Conservation (phyloP, 2,888 invertebrate species). For the Orthosia gothica region DNA sequence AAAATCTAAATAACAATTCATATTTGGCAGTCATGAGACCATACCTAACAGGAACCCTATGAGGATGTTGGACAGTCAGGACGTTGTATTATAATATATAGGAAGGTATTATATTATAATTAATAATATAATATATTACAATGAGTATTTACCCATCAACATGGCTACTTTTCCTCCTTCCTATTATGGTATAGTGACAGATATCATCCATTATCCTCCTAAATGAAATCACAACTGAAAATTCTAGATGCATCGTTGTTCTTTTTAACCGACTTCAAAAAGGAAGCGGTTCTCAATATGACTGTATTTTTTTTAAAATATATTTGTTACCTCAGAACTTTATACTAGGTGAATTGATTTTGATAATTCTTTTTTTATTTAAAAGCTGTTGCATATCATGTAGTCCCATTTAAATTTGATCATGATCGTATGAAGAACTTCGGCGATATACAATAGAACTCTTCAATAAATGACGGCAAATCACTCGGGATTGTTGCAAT, state of each 20-base stretch:
- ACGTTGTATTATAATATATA: background rate
- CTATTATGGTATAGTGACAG: background rate
- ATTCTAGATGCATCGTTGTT: background rate
- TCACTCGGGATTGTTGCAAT: too few relatives aligned
- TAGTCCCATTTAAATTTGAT: too few relatives aligned
- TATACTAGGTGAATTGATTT: too few relatives aligned
- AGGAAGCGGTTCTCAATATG: too few relatives aligned
- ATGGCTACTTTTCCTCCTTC: slow-evolving; percentile 21
- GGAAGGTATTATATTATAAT: background rate
- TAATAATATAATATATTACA: background rate
- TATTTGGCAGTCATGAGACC: background rate
- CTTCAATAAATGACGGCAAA: too few relatives aligned
- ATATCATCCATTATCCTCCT: background rate
- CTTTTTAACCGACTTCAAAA: too few relatives aligned
- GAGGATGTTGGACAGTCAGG: background rate
- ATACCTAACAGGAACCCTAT: background rate
- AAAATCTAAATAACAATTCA: background rate
- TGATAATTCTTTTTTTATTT: too few relatives aligned
- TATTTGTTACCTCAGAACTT: too few relatives aligned
- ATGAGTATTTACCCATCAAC: background rate
- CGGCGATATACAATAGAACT: too few relatives aligned
- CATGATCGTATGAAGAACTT: too few relatives aligned
- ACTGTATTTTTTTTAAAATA: too few relatives aligned
- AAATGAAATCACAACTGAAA: slow-evolving; percentile 2
- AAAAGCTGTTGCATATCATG: too few relatives aligned